These are phyloP conservation scores for Drosophila ogumai DNA, from an alignment of 1,140 invertebrate species.

Conservation along the genomic window DNA sequence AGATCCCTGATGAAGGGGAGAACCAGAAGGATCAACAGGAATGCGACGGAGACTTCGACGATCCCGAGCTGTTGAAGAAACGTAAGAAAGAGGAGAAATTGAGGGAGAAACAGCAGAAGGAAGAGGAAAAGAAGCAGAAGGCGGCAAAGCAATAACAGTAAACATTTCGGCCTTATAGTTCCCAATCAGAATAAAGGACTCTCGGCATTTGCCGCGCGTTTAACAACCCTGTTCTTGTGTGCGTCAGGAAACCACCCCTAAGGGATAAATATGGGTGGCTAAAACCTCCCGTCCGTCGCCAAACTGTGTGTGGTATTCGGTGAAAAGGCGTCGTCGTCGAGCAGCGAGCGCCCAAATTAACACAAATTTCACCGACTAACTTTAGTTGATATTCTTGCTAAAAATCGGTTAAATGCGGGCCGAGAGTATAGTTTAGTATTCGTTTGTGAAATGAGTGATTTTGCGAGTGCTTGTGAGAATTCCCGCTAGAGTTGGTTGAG, in stretches of 20 bases:
- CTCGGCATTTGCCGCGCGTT: slow-evolving; percentile 48
- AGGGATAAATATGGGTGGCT: slow-evolving; percentile 48
- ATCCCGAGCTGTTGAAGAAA: slow-evolving; percentile 19
- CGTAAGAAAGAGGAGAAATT: slow-evolving; percentile 14
- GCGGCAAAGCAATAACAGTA: slow-evolving; percentile 4
- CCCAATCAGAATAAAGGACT: slow-evolving; percentile 41
- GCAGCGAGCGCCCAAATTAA: slow-evolving; percentile 40
- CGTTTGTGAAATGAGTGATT: slow-evolving; percentile 19
- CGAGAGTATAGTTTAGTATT: not conserved
- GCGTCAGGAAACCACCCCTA: slow-evolving; percentile 72
- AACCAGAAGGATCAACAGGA: slow-evolving; percentile 11
- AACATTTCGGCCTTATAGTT: slow-evolving; percentile 23
- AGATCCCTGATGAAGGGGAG: slow-evolving; percentile 46
- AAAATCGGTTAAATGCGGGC: not conserved
- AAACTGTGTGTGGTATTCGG: slow-evolving; percentile 72
- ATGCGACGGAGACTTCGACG: slow-evolving; percentile 8
- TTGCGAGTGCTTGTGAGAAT: not conserved
- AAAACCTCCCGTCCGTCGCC: slow-evolving; percentile 34
- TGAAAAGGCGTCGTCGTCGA: slow-evolving; percentile 61
- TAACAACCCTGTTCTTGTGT: slow-evolving; percentile 69
- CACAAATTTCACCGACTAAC: slow-evolving; percentile 18
- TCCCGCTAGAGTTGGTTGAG: slow-evolving; percentile 15
- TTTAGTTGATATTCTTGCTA: slow-evolving; percentile 4
- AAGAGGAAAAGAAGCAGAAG: slow-evolving; percentile 8
- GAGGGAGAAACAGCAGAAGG: slow-evolving; percentile 6